Evolutionary conservation across 1,140 invertebrate genomes (phyloP), one percentile per base, ranked within the genome.

Genomic region (Lutraria rhynchaena): DNA sequence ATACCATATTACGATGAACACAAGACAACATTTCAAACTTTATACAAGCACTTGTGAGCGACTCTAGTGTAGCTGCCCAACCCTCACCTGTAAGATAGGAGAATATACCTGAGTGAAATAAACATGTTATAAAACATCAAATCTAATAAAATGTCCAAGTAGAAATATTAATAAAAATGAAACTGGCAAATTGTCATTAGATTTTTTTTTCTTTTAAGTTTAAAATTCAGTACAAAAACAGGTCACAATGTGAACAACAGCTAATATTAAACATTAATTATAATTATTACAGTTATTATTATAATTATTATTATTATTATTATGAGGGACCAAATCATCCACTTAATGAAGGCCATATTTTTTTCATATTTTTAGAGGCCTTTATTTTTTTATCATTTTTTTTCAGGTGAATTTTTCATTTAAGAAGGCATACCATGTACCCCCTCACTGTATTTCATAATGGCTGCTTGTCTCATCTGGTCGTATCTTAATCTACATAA

Each of bases 11-110:
- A 57, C 67, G 67, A 24, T 35, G 49, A 13, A 67, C 74, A 29
- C 83, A 84, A 1, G 80, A 69, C 22, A 89, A 70, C 37, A 89
- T 67, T 74, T 89, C 87, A 85, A 89, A 89, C 44, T 83, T 87
- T 17, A 89, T 51, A 82, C 83, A 81, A 44, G 88, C 87, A 22
- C 63, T 22, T 31, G 87, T 88, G 41, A 89, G 63, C 22, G 53
- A 49, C 24, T 70, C 31, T n/a, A 89, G 73, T 19, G 82, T 88
- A 17, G 81, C 58, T 2, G 85, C 81, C 88, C 87, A 89, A 24
- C 65, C 76, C 46, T 78, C 22, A 19, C 84, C 87, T 87, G 55
- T 27, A 60, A 71, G 29, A 27, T 9, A 63, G 9, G 15, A 4
- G 61, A 24, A 33, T 9, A 65, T 22, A 46, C n/a, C n/a, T n/a